Evolutionary conservation across 2,113 vertebrate genomes (phyloP), one percentile per base, ranked within the genome.

Genomic region (Conger conger): DNA sequence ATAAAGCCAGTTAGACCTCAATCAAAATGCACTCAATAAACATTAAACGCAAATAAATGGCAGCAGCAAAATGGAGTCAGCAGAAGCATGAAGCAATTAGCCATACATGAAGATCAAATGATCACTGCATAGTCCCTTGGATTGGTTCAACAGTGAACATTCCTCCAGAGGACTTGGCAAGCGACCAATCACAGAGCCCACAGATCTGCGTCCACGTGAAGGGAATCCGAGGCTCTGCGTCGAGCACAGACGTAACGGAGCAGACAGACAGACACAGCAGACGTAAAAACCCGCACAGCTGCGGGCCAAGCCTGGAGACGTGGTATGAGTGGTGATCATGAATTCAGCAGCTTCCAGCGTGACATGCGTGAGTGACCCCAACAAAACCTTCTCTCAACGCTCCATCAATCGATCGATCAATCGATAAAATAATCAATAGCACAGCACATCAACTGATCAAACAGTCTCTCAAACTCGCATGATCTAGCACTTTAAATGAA

Each of bases 141-240:
- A 80, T 63, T 18, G 79, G 77, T 30, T 80, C 77, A 80, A 54
- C 63, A 84, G 68, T 11, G n/a, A 84, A 40, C 37, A 53, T 30
- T 33, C 15, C n/a, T 30, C n/a, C 45, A 50, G 11, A 42, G 40
- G n/a, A 30, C 23, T 7, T 20, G 30, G 15, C 76, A 63, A 57
- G 57, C 27, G 4, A 36, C 23, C 13, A 15, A 84, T 30, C 37
- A 63, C 83, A 80, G 45, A 18, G n/a, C 54, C 35, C 9, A 73
- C 9, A 30, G 83, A 42, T 42, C 16, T 18, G 53, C 77, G 38
- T 60, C 63, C 37, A 11, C 77, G 17, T 33, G 54, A 80, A 17
- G 8, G 63, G 50, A n/a, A 80, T 23, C 27, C 79, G 17, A 53
- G 79, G 40, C 42, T 27, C 50, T 20, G 40, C 50, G 27, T 42